Evolutionary conservation across 2,888 invertebrate species (phyloP).

Genomic region (Xanthorhoe spadicearia): DNA sequence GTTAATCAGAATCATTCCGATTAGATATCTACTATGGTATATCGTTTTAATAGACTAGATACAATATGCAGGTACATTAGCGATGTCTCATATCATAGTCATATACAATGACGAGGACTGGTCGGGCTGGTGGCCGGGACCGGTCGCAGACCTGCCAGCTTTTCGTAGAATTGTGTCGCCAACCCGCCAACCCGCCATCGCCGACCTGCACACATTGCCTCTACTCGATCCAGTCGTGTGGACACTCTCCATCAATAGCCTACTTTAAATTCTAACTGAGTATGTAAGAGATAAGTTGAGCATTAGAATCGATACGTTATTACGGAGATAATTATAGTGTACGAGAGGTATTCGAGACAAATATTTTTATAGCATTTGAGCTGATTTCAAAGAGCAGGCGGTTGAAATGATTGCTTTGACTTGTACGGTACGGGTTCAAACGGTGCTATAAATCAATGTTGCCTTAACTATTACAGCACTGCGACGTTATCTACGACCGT

Average conservation of each 20-base stretch:
- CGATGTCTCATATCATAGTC: neutral
- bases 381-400: conserved; percentile 9
- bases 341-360: conserved; percentile 12
- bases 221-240: neutral
- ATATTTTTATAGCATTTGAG: conserved; percentile 17
- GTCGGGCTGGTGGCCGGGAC: neutral
- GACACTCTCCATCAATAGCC: neutral
- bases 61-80: neutral
- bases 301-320: conserved; percentile 14
- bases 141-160: neutral
- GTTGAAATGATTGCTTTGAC: conserved; percentile 20
- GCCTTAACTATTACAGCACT: neutral
- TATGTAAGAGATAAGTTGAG: neutral
- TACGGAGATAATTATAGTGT: conserved; percentile 17
- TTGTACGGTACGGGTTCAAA: conserved; percentile 14
- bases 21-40: neutral
- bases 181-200: neutral
- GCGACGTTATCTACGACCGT: conserved; percentile 1
- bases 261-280: neutral
- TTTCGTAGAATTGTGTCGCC: neutral
- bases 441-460: conserved; percentile 14
- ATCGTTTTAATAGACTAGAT: too few relatives aligned
- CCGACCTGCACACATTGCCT: neutral
- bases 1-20: neutral
- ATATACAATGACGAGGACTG: neutral